These are phyloP conservation scores for Calephelis perditalis DNA, from an alignment of 2,888 invertebrate genomes.

Conservation along the genomic window DNA sequence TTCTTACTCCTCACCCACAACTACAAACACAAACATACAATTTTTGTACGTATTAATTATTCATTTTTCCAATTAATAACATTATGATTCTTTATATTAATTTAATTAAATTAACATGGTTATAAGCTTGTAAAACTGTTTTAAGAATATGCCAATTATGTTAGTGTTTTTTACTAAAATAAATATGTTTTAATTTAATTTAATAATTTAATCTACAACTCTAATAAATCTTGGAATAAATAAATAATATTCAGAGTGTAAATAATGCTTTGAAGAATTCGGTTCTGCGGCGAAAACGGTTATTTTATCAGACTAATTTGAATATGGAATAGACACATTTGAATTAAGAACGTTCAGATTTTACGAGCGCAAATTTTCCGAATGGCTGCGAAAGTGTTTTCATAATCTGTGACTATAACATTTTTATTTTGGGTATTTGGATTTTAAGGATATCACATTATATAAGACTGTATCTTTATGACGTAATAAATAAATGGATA, in stretches of 20 bases:
- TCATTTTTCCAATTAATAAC: too few species aligned
- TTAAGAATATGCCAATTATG: too few species aligned
- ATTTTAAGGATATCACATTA: background rate
- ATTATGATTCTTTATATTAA: too few species aligned
- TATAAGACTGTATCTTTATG: background rate
- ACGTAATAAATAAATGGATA: too few species aligned
- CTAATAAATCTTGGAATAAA: slow-evolving; percentile 3
- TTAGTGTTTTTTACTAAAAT: too few species aligned
- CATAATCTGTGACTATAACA: slow-evolving; percentile 19
- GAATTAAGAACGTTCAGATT: slow-evolving; percentile 30
- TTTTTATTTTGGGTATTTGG: slow-evolving; percentile 4
- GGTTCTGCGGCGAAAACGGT: slow-evolving; percentile 18
- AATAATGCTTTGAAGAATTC: slow-evolving; percentile 24
- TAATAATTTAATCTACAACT: background rate
- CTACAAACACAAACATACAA: too few species aligned
- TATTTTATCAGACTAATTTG: slow-evolving; percentile 27
- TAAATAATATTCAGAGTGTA: slow-evolving; percentile 11
- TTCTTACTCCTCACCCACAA: too few species aligned
- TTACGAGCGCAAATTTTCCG: slow-evolving; percentile 26
- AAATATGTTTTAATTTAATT: too few species aligned
- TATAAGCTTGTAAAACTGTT: too few species aligned
- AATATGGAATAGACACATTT: slow-evolving; percentile 32
- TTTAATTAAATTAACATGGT: too few species aligned
- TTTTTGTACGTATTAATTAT: too few species aligned
- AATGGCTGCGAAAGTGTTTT: slow-evolving; percentile 14